phyloP scores from a whole-genome alignment of 1,140 invertebrate genomes.

The Aphelinus atriplicis region DNA sequence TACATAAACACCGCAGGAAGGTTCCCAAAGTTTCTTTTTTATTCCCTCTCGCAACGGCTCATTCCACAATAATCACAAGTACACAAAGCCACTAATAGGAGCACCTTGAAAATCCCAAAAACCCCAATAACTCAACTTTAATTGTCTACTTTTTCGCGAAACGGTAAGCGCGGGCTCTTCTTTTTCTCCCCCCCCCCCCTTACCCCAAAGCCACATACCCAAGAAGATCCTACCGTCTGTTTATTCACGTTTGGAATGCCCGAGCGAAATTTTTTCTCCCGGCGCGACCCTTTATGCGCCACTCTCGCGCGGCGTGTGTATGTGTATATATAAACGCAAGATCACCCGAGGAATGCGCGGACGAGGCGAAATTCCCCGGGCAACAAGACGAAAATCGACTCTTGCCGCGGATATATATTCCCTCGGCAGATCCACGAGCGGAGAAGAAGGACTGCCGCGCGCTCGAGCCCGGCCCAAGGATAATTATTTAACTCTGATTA shows the following conservation, averaged over 20 bases:
- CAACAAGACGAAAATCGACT: constrained; percentile 50
- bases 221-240: constrained; percentile 3
- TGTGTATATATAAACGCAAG: neutral
- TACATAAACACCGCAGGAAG: no score
- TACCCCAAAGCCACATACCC: neutral
- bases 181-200: neutral
- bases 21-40: no score
- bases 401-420: constrained; percentile 41
- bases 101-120: no score
- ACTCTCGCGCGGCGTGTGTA: neutral
- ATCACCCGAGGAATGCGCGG: constrained; percentile 30
- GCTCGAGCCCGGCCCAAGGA: constrained; percentile 53
- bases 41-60: no score
- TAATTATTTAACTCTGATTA: constrained; percentile 66
- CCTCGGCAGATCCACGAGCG: neutral
- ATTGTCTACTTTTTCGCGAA: no score
- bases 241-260: constrained; percentile 13
- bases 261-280: constrained; percentile 24
- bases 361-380: constrained; percentile 37
- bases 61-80: no score
- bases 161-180: no score
- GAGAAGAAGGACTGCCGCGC: constrained; percentile 42
- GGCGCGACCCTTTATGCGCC: neutral
- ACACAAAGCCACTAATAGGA: no score
- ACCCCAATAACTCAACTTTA: no score